These are phyloP conservation scores for Morelia viridis DNA, from an alignment of 2,797 vertebrate genomes.

Conservation along the genomic window DNA sequence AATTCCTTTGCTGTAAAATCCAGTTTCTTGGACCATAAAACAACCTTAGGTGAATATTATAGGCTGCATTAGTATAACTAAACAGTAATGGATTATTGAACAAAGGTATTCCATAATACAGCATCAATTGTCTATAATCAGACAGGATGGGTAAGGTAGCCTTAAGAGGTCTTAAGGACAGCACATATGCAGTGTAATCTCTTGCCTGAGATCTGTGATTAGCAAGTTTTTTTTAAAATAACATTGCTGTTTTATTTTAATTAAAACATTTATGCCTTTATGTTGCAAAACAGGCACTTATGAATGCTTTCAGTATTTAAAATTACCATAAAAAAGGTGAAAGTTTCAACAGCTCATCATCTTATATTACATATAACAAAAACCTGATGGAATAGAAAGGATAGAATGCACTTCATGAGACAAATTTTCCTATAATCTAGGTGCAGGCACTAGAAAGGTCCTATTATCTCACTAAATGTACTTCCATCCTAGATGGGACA, in stretches of 20 bases:
- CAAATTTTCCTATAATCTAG: not conserved
- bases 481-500: not conserved
- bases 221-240: not conserved
- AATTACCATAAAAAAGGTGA: not conserved
- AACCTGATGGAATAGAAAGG: not conserved
- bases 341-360: not conserved
- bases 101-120: not conserved
- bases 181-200: not conserved
- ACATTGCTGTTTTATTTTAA: not conserved
- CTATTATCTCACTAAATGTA: not conserved
- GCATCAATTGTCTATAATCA: not conserved
- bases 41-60: not conserved
- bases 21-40: conserved; percentile 37
- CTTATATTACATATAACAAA: not conserved
- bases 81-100: not conserved
- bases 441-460: not conserved
- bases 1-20: conserved; percentile 25
- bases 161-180: not conserved
- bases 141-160: not conserved
- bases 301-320: not conserved
- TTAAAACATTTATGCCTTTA: not conserved
- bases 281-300: not conserved
- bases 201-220: not conserved
- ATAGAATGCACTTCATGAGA: not conserved
- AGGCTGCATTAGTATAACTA: not conserved